phyloP scores from a whole-genome alignment of 2,113 vertebrate genomes.

The Entomyzon cyanotis region DNA sequence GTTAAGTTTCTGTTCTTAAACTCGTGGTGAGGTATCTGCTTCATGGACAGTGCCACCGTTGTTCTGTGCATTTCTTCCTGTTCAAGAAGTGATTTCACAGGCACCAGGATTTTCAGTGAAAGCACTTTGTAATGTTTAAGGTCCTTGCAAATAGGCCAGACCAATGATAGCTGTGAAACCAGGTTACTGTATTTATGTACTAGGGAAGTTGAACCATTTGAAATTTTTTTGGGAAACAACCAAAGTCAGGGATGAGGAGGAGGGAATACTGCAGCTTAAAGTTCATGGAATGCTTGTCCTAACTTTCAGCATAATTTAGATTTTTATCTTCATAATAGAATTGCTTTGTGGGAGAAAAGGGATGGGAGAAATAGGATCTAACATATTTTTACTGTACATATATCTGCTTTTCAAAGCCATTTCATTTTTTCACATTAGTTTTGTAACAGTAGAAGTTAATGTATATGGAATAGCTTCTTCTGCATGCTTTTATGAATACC shows the following conservation, averaged over 20 bases:
- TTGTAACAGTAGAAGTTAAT: background rate
- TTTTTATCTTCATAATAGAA: background rate
- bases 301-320: background rate
- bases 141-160: background rate
- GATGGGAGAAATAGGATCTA: background rate
- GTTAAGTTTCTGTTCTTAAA: background rate
- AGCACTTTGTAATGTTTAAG: background rate
- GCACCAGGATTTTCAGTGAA: background rate
- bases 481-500: background rate
- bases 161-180: background rate
- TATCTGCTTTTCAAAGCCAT: background rate
- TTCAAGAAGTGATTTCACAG: background rate
- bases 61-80: background rate
- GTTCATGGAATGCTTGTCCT: background rate
- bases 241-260: background rate
- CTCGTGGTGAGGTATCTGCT: background rate
- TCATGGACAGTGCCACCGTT: fast-evolving
- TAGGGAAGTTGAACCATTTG: background rate
- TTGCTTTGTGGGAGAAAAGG: background rate
- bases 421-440: background rate
- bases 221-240: background rate
- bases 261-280: background rate
- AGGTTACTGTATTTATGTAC: background rate
- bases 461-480: background rate
- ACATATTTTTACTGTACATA: background rate